These are phyloP conservation scores for Prietella phreatophila DNA, from an alignment of 2,113 vertebrate genomes.

Conservation along the genomic window DNA sequence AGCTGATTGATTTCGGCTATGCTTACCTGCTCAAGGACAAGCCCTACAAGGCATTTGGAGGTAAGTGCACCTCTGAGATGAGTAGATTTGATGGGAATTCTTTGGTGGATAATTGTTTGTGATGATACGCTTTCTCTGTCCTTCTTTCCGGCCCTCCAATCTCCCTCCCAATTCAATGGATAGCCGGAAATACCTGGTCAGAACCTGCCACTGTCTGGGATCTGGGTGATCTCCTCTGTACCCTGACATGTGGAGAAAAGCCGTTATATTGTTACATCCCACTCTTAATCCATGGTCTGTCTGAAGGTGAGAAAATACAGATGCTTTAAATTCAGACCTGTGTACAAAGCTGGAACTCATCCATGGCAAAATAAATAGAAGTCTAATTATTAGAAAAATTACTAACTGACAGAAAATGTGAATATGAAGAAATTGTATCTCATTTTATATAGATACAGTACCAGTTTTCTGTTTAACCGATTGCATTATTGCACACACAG, in stretches of 20 bases:
- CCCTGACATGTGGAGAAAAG: background rate
- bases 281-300: background rate
- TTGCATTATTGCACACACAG: background rate
- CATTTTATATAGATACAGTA: background rate
- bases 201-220: background rate
- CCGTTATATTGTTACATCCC: too few species aligned
- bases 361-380: too few species aligned
- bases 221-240: background rate
- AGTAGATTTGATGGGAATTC: background rate
- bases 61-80: background rate
- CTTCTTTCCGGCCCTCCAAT: background rate
- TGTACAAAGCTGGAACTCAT: background rate
- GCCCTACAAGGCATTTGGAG: background rate
- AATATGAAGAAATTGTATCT: background rate
- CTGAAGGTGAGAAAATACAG: background rate
- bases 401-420: background rate
- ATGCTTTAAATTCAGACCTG: background rate
- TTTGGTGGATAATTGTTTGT: background rate
- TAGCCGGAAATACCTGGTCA: background rate
- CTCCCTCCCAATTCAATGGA: background rate
- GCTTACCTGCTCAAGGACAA: conserved; percentile 2
- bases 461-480: background rate
- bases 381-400: background rate
- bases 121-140: background rate
- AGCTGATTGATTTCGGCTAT: conserved; percentile 67